Conservation (phyloP, 2,888 invertebrate genomes). For the Thalpophila matura region DNA sequence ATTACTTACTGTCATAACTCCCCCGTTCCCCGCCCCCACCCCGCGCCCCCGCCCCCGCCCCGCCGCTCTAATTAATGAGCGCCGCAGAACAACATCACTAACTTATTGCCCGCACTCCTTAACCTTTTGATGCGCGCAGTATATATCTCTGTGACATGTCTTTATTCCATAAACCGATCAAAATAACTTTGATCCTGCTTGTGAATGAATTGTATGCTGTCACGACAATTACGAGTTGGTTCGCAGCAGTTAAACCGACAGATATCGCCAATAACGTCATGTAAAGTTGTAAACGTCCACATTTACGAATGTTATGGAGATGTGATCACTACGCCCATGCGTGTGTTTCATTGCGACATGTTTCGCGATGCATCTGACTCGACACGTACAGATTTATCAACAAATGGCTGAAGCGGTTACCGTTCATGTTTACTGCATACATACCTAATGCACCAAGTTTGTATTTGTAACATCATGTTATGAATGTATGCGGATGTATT, state of each 20-base stretch:
- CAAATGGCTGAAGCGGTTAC: too few relatives aligned
- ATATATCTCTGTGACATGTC: slow-evolving; percentile 40
- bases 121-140: slow-evolving; percentile 49
- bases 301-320: background rate
- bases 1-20: slow-evolving; percentile 74
- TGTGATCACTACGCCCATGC: background rate
- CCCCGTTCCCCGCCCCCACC: slow-evolving; percentile 20
- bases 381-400: too few relatives aligned
- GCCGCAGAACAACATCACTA: slow-evolving; percentile 45
- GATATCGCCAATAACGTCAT: background rate
- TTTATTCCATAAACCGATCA: slow-evolving; percentile 43
- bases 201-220: slow-evolving; percentile 15
- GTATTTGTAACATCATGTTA: too few relatives aligned
- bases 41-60: background rate
- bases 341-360: background rate
- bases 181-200: slow-evolving; percentile 40
- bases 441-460: too few relatives aligned
- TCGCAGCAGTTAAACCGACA: background rate
- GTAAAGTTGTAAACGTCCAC: background rate
- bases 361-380: too few relatives aligned
- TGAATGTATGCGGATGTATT: too few relatives aligned
- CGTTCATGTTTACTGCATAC: too few relatives aligned
- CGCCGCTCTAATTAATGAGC: slow-evolving; percentile 54
- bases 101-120: slow-evolving; percentile 53
- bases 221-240: background rate